Evolutionary conservation across 1,140 invertebrate species (phyloP).

Genomic region (Achroia grisella): DNA sequence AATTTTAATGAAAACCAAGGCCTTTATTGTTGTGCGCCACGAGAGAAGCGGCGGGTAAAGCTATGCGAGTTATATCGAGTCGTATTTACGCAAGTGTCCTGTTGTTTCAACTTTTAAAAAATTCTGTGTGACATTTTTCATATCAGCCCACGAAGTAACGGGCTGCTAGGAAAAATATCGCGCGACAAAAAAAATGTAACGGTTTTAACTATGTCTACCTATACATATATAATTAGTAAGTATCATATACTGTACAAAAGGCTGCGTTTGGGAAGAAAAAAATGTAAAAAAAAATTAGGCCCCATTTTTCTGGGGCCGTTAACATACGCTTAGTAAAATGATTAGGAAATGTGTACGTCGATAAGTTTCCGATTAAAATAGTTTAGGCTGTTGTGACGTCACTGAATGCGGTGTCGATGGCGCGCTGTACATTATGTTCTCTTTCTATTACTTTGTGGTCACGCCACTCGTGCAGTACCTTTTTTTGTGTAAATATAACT

Average conservation of each 20-base stretch:
- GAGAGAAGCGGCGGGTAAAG: constrained; percentile 20
- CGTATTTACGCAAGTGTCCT: constrained; percentile 47
- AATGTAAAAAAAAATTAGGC: constrained; percentile 62
- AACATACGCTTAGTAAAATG: constrained; percentile 70
- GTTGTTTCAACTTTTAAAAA: constrained; percentile 46
- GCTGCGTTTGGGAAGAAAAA: constrained; percentile 61
- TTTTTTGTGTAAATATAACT: constrained; percentile 50
- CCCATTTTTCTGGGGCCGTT: constrained; percentile 57
- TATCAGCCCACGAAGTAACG: constrained; percentile 8
- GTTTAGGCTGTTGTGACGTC: constrained; percentile 30
- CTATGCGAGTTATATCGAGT: constrained; percentile 45
- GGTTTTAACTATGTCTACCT: constrained; percentile 64
- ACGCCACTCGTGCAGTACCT: no score
- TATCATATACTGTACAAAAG: constrained; percentile 73
- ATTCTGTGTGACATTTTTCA: constrained; percentile 29
- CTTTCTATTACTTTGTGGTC: no score
- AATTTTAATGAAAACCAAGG: not conserved
- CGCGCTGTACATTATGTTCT: constrained; percentile 34
- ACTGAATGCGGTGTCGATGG: constrained; percentile 19
- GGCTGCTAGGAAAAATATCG: constrained; percentile 24
- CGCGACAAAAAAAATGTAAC: constrained; percentile 59
- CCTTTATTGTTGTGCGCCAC: not conserved
- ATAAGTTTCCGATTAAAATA: constrained; percentile 64
- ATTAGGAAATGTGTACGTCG: constrained; percentile 61
- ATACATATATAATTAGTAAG: constrained; percentile 69